Evolutionary conservation across 2,888 invertebrate genomes (phyloP).

Genomic region (Drosophila ezoana): DNA sequence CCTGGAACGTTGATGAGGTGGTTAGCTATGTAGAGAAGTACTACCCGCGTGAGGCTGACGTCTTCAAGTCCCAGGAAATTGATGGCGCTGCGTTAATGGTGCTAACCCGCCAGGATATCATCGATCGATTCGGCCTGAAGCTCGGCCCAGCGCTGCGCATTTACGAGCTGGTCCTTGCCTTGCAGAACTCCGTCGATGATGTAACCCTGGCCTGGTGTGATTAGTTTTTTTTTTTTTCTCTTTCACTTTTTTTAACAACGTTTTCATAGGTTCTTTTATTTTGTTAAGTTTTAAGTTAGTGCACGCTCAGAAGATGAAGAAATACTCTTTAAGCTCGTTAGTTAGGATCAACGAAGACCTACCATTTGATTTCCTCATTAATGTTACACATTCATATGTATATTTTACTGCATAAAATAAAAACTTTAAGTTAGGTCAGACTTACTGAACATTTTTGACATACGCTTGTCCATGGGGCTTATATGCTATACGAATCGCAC

Average conservation of each 20-base stretch:
- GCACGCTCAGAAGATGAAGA: background rate
- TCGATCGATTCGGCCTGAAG: constrained; percentile 92
- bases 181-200: constrained; percentile 49
- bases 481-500: background rate
- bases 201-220: constrained; percentile 51
- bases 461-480: background rate
- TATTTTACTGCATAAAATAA: constrained; percentile 1
- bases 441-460: background rate
- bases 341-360: constrained; percentile 2
- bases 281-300: constrained; percentile 3
- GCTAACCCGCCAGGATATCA: constrained; percentile 93
- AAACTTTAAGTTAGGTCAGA: constrained; percentile 4
- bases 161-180: constrained; percentile 89
- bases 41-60: constrained; percentile 92
- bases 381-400: constrained; percentile 11
- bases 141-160: constrained; percentile 95
- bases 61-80: constrained; percentile 95
- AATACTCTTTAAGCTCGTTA: constrained; percentile 13
- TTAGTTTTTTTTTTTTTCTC: constrained; percentile 5
- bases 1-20: constrained; percentile 93
- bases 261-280: background rate
- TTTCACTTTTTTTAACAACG: too few species aligned
- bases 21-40: constrained; percentile 91
- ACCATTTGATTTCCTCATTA: constrained; percentile 24
- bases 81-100: constrained; percentile 95